phyloP scores from a whole-genome alignment of 2,888 invertebrate species.

The Ptilodon capucinus region DNA sequence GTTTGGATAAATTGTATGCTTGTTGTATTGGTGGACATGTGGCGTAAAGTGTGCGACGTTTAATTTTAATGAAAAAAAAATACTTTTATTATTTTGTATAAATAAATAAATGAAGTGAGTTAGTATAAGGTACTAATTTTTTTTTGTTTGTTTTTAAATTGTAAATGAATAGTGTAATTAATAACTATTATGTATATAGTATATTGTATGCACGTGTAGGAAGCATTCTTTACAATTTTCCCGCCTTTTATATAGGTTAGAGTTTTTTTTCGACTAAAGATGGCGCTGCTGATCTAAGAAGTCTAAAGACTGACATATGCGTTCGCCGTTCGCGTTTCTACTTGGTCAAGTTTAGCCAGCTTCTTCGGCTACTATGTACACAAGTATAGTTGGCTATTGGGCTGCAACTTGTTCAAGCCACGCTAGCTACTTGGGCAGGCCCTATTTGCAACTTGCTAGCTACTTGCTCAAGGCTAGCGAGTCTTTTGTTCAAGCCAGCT shows the following conservation, averaged over 20 bases:
- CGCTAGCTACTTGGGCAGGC: background rate
- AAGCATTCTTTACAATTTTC: background rate
- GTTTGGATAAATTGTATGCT: too few species aligned
- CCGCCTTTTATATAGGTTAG: too few species aligned
- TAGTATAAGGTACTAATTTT: constrained; percentile 23
- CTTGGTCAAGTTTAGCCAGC: background rate
- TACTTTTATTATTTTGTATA: constrained; percentile 31
- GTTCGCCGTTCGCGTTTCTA: too few species aligned
- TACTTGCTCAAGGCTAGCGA: background rate
- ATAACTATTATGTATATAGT: background rate
- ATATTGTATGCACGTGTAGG: background rate
- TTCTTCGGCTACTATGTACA: too few species aligned
- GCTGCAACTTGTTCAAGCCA: background rate
- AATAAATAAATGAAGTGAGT: constrained; percentile 27
- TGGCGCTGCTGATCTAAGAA: too few species aligned
- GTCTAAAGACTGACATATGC: too few species aligned
- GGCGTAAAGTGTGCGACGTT: constrained; percentile 24
- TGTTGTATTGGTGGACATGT: too few species aligned
- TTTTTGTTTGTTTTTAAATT: constrained; percentile 27
- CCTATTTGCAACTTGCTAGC: background rate
- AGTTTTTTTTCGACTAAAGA: too few species aligned
- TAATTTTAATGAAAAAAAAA: constrained; percentile 9
- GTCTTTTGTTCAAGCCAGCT: background rate
- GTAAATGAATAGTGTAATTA: constrained; percentile 14
- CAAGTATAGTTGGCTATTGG: too few species aligned